phyloP scores from a whole-genome alignment of 2,797 vertebrate species.

The Champsocephalus esox region DNA sequence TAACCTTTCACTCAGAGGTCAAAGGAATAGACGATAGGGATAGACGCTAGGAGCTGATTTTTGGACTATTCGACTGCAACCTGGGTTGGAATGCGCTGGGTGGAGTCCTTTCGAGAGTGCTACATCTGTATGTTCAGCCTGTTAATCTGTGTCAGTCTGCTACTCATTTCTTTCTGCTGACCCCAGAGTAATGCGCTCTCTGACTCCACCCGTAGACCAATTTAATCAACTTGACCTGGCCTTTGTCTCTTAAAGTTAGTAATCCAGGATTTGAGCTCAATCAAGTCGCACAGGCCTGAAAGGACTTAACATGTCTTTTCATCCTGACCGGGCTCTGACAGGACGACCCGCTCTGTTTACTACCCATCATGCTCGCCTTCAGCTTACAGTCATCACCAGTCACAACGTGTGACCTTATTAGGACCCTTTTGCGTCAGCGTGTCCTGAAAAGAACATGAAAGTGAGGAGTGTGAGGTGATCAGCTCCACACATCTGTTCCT shows the following conservation, averaged over 20 bases:
- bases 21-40: too few species aligned
- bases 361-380: not conserved
- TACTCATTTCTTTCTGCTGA: constrained; percentile 46
- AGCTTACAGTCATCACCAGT: constrained; percentile 12
- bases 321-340: not conserved
- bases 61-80: too few species aligned
- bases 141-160: constrained; percentile 46
- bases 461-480: constrained; percentile 19
- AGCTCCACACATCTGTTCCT: constrained; percentile 40
- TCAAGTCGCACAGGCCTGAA: constrained; percentile 32
- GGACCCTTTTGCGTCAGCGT: not conserved
- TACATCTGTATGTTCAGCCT: constrained; percentile 19
- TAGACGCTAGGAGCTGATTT: too few species aligned
- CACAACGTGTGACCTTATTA: constrained; percentile 13
- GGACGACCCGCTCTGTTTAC: not conserved
- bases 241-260: constrained; percentile 63
- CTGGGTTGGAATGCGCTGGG: too few species aligned
- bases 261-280: constrained; percentile 69
- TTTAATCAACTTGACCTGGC: constrained; percentile 58
- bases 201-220: constrained; percentile 18
- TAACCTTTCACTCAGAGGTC: too few species aligned
- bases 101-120: too few species aligned
- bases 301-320: constrained; percentile 35
- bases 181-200: constrained; percentile 25
- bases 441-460: constrained; percentile 15